Conservation (phyloP, 2,113 vertebrate genomes). For the Periophthalmodon schlosseri region DNA sequence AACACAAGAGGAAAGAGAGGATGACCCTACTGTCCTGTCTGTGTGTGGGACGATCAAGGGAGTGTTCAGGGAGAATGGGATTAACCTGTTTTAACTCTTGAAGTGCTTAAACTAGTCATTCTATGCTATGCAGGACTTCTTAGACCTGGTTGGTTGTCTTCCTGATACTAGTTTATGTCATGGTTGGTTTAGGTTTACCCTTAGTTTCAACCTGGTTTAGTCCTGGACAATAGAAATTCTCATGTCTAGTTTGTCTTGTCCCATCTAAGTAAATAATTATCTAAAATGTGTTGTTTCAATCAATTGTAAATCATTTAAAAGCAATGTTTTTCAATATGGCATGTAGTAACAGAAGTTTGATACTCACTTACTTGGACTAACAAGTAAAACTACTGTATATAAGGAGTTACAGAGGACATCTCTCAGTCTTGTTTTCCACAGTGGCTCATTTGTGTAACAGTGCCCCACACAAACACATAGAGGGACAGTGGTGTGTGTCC, state of each 20-base stretch:
- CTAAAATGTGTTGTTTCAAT: neutral
- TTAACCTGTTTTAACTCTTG: neutral
- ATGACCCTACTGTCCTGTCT: conserved; percentile 6
- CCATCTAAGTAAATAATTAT: neutral
- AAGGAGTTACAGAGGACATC: conserved; percentile 7
- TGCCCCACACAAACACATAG: conserved; percentile 35
- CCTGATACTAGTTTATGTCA: neutral
- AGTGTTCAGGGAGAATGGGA: neutral
- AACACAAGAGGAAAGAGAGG: conserved; percentile 15
- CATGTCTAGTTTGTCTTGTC: neutral
- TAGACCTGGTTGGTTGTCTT: neutral
- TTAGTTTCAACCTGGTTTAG: neutral
- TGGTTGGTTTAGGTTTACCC: neutral
- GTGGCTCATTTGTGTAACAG: conserved; percentile 55
- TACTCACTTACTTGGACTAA: neutral
- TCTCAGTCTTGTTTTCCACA: conserved; percentile 63
- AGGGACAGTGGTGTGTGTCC: conserved; percentile 65
- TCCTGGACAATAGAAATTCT: neutral
- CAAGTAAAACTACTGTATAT: neutral
- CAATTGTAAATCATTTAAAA: neutral
- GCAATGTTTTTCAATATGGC: neutral
- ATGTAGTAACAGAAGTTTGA: neutral
- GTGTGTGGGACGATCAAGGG: conserved; percentile 18
- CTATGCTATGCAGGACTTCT: neutral
- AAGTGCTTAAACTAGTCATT: neutral